Percentiles rank a stretch among this genome's conserved stretches.
These are phyloP conservation scores for Hyperoplus lanceolatus DNA, from an alignment of 2,797 vertebrate genomes.

Conservation along the genomic window DNA sequence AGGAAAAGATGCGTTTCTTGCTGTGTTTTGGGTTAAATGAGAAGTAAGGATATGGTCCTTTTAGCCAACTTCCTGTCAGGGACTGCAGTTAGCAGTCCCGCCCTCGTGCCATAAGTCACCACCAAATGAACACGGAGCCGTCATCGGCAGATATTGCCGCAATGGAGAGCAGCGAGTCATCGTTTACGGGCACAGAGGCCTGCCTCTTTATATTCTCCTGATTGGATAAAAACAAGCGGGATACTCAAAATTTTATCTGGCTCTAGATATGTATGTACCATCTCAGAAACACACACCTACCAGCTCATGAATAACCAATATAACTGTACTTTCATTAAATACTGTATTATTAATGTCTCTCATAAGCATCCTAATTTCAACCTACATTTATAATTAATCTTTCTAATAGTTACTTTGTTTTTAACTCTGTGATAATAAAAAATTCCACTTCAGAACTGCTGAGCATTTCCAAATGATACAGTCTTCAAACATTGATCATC, in stretches of 20 bases:
- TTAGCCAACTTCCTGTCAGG: not conserved
- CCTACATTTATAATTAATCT: not conserved
- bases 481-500: not conserved
- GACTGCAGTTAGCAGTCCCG: not conserved
- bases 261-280: not conserved
- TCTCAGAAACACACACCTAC: not conserved
- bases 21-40: constrained; percentile 67
- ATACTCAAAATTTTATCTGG: not conserved
- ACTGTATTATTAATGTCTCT: not conserved
- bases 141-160: no score
- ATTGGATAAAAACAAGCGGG: not conserved
- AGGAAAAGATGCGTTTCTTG: constrained; percentile 67
- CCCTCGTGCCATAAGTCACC: no score
- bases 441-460: not conserved
- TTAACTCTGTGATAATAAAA: not conserved
- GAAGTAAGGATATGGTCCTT: constrained; percentile 3
- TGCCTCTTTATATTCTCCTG: not conserved
- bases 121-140: no score
- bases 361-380: not conserved
- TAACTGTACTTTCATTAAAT: no score
- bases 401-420: not conserved
- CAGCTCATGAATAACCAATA: not conserved
- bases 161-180: no score
- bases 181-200: not conserved
- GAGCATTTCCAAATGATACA: not conserved